A percentile compares a stretch with the other conserved stretches of the same genome.
phyloP scores from a whole-genome alignment of 2,888 invertebrate species.

The Trissonchulus sp. region DNA sequence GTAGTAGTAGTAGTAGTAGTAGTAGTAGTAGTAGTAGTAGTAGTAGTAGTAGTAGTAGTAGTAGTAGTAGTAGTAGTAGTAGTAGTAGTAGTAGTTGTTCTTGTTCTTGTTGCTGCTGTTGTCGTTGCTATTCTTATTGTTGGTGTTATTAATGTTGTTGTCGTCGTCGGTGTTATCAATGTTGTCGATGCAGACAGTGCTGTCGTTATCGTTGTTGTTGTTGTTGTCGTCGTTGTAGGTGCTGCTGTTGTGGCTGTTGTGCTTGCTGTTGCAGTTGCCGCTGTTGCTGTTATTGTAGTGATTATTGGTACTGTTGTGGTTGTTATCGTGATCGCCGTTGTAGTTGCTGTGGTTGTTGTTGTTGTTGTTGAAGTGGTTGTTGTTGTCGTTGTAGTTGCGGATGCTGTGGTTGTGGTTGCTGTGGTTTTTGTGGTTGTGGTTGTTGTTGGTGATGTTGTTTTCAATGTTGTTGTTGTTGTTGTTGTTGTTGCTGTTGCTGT shows the following conservation, averaged over 20 bases:
- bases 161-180: neutral
- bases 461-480: too few relatives aligned
- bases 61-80: neutral
- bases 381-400: too few relatives aligned
- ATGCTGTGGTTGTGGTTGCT: too few relatives aligned
- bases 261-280: neutral
- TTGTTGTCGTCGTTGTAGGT: neutral
- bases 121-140: neutral
- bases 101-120: neutral
- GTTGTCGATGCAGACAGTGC: neutral
- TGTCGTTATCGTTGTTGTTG: neutral
- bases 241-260: neutral
- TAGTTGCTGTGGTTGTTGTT: too few relatives aligned
- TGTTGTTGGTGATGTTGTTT: too few relatives aligned
- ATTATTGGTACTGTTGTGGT: too few relatives aligned
- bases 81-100: neutral
- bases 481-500: too few relatives aligned
- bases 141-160: neutral
- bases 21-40: neutral
- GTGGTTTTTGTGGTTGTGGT: too few relatives aligned
- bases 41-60: slow-evolving; percentile 1
- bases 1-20: neutral
- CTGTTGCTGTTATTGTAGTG: neutral
- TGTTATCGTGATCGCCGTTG: too few relatives aligned
- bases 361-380: too few relatives aligned